Evolutionary conservation across 2,113 vertebrate species (phyloP), one percentile per base, ranked within the genome.

Genomic region (Notarius quadriscutis): DNA sequence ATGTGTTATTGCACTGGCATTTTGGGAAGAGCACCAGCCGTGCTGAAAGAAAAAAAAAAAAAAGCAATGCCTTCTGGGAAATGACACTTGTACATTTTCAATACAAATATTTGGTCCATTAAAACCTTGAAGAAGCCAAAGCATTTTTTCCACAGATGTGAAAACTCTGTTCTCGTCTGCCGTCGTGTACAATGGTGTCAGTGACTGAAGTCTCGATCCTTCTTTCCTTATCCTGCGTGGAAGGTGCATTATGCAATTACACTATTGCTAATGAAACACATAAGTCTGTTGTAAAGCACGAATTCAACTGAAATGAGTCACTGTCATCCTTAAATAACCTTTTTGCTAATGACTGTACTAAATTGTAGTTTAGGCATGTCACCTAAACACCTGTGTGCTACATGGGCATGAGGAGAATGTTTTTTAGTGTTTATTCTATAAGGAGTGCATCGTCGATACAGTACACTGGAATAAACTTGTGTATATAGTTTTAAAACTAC

Each of bases 41-140:
- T n/a, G 58, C 72, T 83, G 58, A 78, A 84, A 60, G 6, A 15
- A 55, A 55, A 53, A 53, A 75, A 14, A 75, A 14, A 55, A 55
- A 57, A 57, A 78, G 72, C 71, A 87, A 10, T n/a, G 86, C 60
- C 58, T 87, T 87, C 81, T 87, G 86, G 62, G 86, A 87, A 87
- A 77, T 84, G 72, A 67, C 27, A 63, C 81, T 30, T 48, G 60
- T 27, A 51, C 67, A n/a, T 69, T 80, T 53, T 50, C 27, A 83
- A 65, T 51, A 50, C 48, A 83, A 83, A 65, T 81, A 75, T 65
- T 63, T 75, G 69, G 41, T 41, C 48, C 85, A 69, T 55, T 69
- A 60, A 65, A 27, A 27, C 20, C 75, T 34, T 17, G 0, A 65
- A 65, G 48, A 86, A 30, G 14, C 15, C n/a, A 15, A 30, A 30